Percentiles rank a stretch among this genome's conserved stretches.
phyloP scores from a whole-genome alignment of 2,113 vertebrate genomes.

The Sylvia atricapilla region DNA sequence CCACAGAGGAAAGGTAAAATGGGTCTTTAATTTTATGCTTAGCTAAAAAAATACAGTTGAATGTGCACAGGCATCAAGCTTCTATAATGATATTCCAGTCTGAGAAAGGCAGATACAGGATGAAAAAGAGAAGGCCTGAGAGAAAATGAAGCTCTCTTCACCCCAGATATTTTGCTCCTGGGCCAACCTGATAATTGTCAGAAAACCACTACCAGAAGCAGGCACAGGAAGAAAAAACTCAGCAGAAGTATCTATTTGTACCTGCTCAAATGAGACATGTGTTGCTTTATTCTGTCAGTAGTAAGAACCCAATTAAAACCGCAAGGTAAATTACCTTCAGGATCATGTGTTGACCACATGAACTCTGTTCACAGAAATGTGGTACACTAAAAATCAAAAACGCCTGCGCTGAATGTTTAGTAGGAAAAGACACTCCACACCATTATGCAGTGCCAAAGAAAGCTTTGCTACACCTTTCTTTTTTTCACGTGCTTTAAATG shows the following conservation, averaged over 20 bases:
- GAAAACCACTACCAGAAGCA: background rate
- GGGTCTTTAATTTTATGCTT: background rate
- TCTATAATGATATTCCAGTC: background rate
- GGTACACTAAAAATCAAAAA: constrained; percentile 52
- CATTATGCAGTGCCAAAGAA: background rate
- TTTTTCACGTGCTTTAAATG: constrained; percentile 35
- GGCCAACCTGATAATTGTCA: background rate
- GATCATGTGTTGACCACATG: background rate
- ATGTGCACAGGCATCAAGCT: background rate
- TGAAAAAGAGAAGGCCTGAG: background rate
- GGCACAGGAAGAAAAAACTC: background rate
- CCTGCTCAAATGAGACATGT: background rate
- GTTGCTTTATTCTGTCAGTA: constrained; percentile 3
- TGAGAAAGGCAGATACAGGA: background rate
- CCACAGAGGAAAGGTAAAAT: background rate
- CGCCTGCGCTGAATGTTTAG: constrained; percentile 20
- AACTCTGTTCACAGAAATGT: constrained; percentile 56
- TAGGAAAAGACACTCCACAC: constrained; percentile 34
- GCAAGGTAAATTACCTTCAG: constrained; percentile 29
- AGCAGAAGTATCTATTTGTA: background rate
- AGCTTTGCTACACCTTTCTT: constrained; percentile 4
- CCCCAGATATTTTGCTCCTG: background rate
- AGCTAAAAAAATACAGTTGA: background rate
- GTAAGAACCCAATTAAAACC: background rate
- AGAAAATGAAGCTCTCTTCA: background rate